A percentile compares a stretch with the other conserved stretches of the same genome.
These are phyloP conservation scores for Eremophila alpestris DNA, from an alignment of 2,797 vertebrate genomes.

Conservation along the genomic window DNA sequence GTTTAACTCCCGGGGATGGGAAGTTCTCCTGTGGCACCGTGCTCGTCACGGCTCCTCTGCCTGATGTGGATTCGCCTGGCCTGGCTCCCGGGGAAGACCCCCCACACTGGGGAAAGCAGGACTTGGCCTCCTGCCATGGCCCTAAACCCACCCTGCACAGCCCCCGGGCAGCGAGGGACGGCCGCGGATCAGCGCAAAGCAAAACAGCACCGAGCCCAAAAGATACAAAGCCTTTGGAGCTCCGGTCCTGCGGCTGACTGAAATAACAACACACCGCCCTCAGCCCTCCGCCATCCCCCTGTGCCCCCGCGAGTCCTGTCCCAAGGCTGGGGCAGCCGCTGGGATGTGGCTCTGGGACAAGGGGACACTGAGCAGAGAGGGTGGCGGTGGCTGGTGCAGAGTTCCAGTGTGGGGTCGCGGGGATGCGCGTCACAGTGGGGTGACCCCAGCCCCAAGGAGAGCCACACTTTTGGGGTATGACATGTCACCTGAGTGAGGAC, in stretches of 20 bases:
- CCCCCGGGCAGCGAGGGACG: background rate
- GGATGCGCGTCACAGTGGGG: background rate
- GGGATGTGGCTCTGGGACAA: background rate
- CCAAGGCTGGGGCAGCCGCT: fast-evolving
- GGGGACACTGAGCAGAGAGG: background rate
- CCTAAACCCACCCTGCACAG: background rate
- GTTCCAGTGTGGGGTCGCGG: fast-evolving
- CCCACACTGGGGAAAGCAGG: background rate
- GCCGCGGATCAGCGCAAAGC: background rate
- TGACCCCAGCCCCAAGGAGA: background rate
- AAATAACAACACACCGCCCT: background rate
- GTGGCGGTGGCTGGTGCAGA: fast-evolving
- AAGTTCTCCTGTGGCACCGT: background rate
- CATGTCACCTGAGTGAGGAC: background rate
- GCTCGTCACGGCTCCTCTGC: background rate
- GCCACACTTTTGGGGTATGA: background rate
- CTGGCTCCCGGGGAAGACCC: background rate
- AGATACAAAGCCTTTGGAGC: conserved; percentile 15
- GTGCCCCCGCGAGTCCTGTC: background rate
- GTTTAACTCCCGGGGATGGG: background rate
- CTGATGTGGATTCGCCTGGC: background rate
- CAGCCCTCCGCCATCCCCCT: background rate
- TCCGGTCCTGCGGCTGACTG: background rate
- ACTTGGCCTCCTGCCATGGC: background rate
- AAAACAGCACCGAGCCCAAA: background rate